Base-by-base conservation (phyloP, 2,113 vertebrate genomes). In the Oenanthe oenanthe region DNA sequence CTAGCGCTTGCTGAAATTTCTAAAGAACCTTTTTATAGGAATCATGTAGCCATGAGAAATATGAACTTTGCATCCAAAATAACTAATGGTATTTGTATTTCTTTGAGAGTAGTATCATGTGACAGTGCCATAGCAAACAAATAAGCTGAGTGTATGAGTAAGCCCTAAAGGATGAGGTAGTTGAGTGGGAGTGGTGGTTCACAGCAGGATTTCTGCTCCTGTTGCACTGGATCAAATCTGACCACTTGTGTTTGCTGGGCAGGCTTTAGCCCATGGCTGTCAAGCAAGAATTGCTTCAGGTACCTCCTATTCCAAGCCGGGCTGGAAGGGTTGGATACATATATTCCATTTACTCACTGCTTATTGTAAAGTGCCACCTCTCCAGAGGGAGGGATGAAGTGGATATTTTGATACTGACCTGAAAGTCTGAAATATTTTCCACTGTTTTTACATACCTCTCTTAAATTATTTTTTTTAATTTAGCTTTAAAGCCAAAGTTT, bases 401-500 rank as follows among this genome's bases (percentile, higher is more conserved):
- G 2, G 6, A 70, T 50, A 66, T 68, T 92, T 76, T 51, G 62
- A 40, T 83, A 38, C 40, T 73, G 57, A 77, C 25, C 36, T 77
- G 67, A 79, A 92, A 85, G 73, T 24, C 26, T 78, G 71, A 85
- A 93, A 42, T 88, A 7, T 32, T 89, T 95, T 50, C 15, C 13
- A 6, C 24, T 40, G n/a, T 24, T 16, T 85, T 85, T 78, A 79
- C 8, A 2, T 24, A 9, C 13, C 4, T 86, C 7, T 53, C 34
- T 67, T 14, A 36, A 4, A 20, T 45, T 36, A 18, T 54, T 12
- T 7, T 14, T 45, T 36, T 24, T 7, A 36, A 36, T 54, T 8
- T 94, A 99, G 99, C 99, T 48, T 97, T 99, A 96, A 99, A 99
- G 97, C 99, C 99, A 68, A 99, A 99, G 96, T 99, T 99, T 97